phyloP scores from a whole-genome alignment of 2,113 vertebrate genomes.

The Plecotus auritus region DNA sequence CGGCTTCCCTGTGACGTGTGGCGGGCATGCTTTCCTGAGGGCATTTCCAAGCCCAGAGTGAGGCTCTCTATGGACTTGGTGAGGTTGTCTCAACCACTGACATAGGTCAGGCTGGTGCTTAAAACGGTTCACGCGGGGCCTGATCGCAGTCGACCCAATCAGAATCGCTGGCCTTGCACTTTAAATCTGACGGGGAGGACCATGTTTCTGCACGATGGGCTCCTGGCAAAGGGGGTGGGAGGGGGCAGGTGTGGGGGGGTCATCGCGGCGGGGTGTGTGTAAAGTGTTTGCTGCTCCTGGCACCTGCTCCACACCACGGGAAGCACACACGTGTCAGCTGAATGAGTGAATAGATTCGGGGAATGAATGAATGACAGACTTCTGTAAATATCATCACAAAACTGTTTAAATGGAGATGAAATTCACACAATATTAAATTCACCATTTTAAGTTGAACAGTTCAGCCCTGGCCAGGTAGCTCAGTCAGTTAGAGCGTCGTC shows the following conservation, averaged over 20 bases:
- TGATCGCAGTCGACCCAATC: background rate
- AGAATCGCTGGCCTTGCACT: background rate
- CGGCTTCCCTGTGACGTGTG: background rate
- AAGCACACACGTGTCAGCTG: background rate
- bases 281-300: background rate
- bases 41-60: background rate
- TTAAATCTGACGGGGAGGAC: background rate
- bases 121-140: background rate
- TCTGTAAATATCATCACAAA: background rate
- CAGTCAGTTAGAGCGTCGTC: background rate
- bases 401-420: background rate
- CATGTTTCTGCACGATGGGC: rapidly evolving
- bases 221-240: background rate
- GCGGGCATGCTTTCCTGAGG: background rate
- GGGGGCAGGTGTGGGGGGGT: too few species aligned
- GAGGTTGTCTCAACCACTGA: background rate
- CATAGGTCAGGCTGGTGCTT: background rate
- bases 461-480: background rate
- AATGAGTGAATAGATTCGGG: background rate
- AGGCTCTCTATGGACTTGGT: background rate
- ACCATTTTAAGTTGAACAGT: background rate
- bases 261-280: too few species aligned
- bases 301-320: rapidly evolving
- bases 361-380: too few species aligned
- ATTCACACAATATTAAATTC: background rate